Base-by-base conservation (phyloP, 2,888 invertebrate species). In the Chalcosyrphus nemorum region DNA sequence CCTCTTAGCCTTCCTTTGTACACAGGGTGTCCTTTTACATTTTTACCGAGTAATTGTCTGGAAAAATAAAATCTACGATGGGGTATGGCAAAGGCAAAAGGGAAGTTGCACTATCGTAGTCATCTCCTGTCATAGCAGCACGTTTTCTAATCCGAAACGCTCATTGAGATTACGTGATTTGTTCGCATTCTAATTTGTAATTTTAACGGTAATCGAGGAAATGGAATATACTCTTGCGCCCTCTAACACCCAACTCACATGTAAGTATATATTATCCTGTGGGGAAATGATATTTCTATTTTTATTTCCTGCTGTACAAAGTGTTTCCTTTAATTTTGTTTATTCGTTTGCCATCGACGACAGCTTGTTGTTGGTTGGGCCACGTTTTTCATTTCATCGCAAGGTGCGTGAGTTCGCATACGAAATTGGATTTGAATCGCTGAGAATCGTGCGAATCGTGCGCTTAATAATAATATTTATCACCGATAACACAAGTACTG, bases 131-230 rank as follows among this genome's bases (percentile, higher is more conserved):
- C 63, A 74, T 50, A 63, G 41, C 45, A 59, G 54, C 84, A 84
- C 84, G 84, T 75, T 59, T 61, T 63, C 70, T 68, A 74, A 80
- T 80, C 65, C 65, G 17, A 74, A 54, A 78, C 45, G 47, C 52
- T 74, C 57, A 57, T 52, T 75, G 41, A n/a, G 68, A 82, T 74
- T 82, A 82, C 82, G 84, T 80, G 84, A 80, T 74, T 78, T 84
- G 74, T 71, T 80, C 75, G n/a, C 45, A 70, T 65, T 75, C 70
- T 75, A 80, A 84, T 84, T 75, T 75, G 38, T 32, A 43, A 74
- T 68, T 78, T 84, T 63, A 68, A 38, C 63, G 43, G 32, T 68
- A 78, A 74, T 78, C 68, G 74, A 47, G 72, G 29, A 61, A 68
- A 72, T 71, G 66, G 32, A 50, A 59, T 54, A 43, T 17, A 57